Conservation (phyloP, 2,113 vertebrate species). For the Cichladusa arquata region DNA sequence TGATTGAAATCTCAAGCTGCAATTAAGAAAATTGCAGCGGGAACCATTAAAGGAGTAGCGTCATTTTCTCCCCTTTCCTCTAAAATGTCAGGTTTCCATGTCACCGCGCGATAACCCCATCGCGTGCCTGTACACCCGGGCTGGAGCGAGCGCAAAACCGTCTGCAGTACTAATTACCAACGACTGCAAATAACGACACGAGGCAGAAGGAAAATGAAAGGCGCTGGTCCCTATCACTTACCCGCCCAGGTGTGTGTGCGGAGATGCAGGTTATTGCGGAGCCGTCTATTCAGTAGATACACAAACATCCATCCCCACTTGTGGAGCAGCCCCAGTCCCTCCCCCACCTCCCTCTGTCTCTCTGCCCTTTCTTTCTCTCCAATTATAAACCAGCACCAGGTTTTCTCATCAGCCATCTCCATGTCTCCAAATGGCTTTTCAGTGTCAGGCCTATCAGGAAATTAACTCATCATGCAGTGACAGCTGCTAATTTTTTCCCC, state of each 20-base stretch:
- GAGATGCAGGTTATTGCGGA: neutral
- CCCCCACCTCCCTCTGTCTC: constrained; percentile 41
- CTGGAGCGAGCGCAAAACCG: neutral
- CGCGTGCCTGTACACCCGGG: neutral
- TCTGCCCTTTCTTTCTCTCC: constrained; percentile 83
- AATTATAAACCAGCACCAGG: constrained; percentile 86
- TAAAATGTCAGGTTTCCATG: constrained; percentile 54
- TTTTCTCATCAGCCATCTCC: constrained; percentile 87
- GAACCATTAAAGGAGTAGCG: constrained; percentile 25
- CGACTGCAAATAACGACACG: constrained; percentile 32
- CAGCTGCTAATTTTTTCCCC: constrained; percentile 98
- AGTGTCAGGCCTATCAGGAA: constrained; percentile 94
- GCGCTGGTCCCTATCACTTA: neutral
- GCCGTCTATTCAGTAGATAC: constrained; percentile 14
- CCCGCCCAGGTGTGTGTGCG: neutral
- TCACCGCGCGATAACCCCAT: constrained; percentile 56
- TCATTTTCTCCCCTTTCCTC: constrained; percentile 23
- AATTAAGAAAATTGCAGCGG: constrained; percentile 48
- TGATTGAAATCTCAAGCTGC: constrained; percentile 45
- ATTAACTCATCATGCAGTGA: constrained; percentile 95
- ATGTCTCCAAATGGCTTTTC: constrained; percentile 84
- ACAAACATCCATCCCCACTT: constrained; percentile 47
- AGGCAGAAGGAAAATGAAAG: constrained; percentile 25
- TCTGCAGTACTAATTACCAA: constrained; percentile 64
- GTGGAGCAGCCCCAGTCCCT: constrained; percentile 27